Evolutionary conservation across 2,113 vertebrate genomes (phyloP).

Genomic region (Pipa parva): DNA sequence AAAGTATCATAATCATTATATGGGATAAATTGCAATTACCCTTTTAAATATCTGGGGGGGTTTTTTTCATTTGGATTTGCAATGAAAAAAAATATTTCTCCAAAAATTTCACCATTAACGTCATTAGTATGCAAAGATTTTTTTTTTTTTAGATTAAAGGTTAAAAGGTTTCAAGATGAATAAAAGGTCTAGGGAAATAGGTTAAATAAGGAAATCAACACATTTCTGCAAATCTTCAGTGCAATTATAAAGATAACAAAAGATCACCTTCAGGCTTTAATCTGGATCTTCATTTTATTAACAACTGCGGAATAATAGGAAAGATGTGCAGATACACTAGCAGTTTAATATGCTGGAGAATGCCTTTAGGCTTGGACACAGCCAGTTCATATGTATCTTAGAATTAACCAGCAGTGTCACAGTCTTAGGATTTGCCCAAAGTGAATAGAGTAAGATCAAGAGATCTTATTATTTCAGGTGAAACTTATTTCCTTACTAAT

Average conservation of each 20-base stretch:
- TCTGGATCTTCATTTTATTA: slow-evolving; percentile 41
- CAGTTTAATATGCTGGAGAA: slow-evolving; percentile 22
- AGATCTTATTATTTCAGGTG: slow-evolving; percentile 42
- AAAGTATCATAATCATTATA: too few relatives aligned
- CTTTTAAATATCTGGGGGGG: too few relatives aligned
- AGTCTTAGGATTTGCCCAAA: slow-evolving; percentile 37
- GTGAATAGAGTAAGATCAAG: slow-evolving; percentile 39
- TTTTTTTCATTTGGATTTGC: too few relatives aligned
- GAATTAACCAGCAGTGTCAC: slow-evolving; percentile 37
- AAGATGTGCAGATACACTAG: slow-evolving; percentile 33
- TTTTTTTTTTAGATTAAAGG: neutral
- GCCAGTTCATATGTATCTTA: slow-evolving; percentile 35
- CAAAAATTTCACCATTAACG: neutral
- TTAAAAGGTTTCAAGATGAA: slow-evolving; percentile 3
- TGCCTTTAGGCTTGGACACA: slow-evolving; percentile 31
- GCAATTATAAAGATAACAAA: slow-evolving; percentile 41
- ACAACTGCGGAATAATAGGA: slow-evolving; percentile 23
- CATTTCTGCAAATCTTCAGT: slow-evolving; percentile 22
- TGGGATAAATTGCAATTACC: too few relatives aligned
- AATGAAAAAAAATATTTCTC: too few relatives aligned
- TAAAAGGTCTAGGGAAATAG: slow-evolving; percentile 19
- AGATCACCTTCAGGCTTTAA: slow-evolving; percentile 35
- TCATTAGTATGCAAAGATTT: neutral
- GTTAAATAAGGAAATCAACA: slow-evolving; percentile 32
- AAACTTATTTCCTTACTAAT: slow-evolving; percentile 40